Conservation (phyloP, 2,113 vertebrate species). For the Herpailurus yagouaroundi region DNA sequence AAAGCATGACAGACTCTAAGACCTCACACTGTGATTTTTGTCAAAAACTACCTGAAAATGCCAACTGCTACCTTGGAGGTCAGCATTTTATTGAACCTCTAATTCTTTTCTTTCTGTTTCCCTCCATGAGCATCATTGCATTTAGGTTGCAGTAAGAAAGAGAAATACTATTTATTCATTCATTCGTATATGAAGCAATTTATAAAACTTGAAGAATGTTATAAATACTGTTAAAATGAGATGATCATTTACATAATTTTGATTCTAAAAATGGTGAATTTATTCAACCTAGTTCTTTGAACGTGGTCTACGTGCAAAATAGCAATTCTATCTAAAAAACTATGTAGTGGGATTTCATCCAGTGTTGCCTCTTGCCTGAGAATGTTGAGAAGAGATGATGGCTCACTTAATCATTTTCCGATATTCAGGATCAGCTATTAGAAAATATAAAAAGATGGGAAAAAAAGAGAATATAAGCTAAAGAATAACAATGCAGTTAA, state of each 20-base stretch:
- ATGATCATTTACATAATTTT: conserved; percentile 11
- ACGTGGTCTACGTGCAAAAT: neutral
- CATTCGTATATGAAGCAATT: neutral
- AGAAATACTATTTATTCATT: neutral
- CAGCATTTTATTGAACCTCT: neutral
- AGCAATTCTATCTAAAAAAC: neutral
- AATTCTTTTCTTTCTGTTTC: neutral
- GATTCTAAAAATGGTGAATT: conserved; percentile 5
- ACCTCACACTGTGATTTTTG: neutral
- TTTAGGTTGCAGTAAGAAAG: neutral
- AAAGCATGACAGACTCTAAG: neutral
- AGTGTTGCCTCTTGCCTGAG: neutral
- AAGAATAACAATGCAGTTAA: neutral
- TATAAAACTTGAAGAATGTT: neutral
- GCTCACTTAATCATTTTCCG: neutral
- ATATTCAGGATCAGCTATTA: neutral
- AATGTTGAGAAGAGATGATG: neutral
- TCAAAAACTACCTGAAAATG: neutral
- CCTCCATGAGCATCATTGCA: neutral
- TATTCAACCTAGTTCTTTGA: conserved; percentile 19
- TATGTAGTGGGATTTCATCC: neutral
- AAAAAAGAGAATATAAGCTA: neutral
- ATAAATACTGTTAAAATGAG: conserved; percentile 17
- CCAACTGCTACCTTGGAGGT: neutral
- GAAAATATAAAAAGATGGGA: neutral